A percentile compares a stretch with the other conserved stretches of the same genome.
These are phyloP conservation scores for Strigamia crassipes DNA, from an alignment of 2,888 invertebrate genomes.

Conservation along the genomic window DNA sequence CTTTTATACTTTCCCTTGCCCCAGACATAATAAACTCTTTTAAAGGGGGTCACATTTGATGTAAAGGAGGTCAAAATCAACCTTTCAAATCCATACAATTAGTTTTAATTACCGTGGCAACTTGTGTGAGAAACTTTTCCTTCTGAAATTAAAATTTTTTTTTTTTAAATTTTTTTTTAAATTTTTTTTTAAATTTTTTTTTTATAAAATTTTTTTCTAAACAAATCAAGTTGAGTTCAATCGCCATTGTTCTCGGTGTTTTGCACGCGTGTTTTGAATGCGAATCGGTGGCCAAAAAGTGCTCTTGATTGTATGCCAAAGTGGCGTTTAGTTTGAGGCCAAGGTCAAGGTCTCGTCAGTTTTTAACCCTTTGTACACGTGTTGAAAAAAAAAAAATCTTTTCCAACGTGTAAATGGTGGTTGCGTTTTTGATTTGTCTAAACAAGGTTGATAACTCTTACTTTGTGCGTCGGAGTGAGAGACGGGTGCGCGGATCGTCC, in stretches of 20 bases:
- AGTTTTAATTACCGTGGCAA: neutral
- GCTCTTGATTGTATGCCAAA: slow-evolving; percentile 5
- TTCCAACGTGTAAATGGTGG: neutral
- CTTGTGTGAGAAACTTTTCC: neutral
- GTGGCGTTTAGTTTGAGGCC: slow-evolving; percentile 9
- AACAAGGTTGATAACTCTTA: neutral
- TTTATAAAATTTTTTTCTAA: neutral
- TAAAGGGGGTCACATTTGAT: neutral
- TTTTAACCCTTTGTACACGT: slow-evolving; percentile 33
- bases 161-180: too few relatives aligned
- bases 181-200: neutral
- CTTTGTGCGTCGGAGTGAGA: neutral
- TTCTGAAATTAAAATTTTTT: neutral
- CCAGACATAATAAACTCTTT: slow-evolving; percentile 12
- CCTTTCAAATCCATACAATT: neutral
- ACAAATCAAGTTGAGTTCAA: too few relatives aligned
- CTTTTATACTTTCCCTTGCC: slow-evolving; percentile 20
- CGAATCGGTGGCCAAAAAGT: neutral
- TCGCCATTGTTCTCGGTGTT: neutral
- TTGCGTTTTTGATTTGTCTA: neutral
- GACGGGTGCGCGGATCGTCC: neutral
- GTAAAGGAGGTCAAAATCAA: slow-evolving; percentile 19
- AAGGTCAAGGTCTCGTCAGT: neutral
- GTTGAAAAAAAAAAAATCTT: neutral
- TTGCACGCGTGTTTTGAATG: neutral